Conservation (phyloP, 2,113 vertebrate genomes). For the Apteryx owenii region DNA sequence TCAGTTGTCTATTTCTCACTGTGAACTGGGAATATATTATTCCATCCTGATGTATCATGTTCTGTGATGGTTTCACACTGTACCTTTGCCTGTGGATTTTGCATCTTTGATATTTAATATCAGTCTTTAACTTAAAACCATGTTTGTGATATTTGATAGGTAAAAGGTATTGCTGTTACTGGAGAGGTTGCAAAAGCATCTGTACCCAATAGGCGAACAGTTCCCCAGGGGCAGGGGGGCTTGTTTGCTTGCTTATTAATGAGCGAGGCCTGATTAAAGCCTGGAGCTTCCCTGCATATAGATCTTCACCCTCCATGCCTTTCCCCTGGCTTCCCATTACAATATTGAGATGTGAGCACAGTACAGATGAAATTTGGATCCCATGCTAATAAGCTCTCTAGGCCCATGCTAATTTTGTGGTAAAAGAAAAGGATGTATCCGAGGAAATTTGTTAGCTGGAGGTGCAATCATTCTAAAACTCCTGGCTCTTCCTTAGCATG, state of each 20-base stretch:
- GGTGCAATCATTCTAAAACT: constrained; percentile 12
- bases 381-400: not conserved
- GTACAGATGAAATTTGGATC: not conserved
- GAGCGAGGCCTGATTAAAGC: not conserved
- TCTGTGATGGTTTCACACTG: not conserved
- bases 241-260: not conserved
- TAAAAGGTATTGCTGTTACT: not conserved
- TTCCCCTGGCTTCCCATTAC: not conserved
- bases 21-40: not conserved
- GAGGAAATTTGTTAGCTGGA: constrained; percentile 1
- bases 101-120: not conserved
- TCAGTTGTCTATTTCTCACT: not conserved
- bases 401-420: constrained; percentile 2
- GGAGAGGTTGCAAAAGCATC: not conserved
- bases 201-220: accelerated
- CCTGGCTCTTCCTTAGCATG: not conserved
- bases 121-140: not conserved
- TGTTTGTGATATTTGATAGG: not conserved
- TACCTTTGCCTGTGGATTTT: not conserved
- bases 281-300: not conserved
- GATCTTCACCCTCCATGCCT: not conserved
- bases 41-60: not conserved
- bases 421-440: not conserved
- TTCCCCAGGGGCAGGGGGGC: not conserved
- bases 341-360: not conserved